Percentiles rank a stretch among this genome's conserved stretches.
phyloP scores from a whole-genome alignment of 2,888 invertebrate species.

The Sepiola atlantica region DNA sequence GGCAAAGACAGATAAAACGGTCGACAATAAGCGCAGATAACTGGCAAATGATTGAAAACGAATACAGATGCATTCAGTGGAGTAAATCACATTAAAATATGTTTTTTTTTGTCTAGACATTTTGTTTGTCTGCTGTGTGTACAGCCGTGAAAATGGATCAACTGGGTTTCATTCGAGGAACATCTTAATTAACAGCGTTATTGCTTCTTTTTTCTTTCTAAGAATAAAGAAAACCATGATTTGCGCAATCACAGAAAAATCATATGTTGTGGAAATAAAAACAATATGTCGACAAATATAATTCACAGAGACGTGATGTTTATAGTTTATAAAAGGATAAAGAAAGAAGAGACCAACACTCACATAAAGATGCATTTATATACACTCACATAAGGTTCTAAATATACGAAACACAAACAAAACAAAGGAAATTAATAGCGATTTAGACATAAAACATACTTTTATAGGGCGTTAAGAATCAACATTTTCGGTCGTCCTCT shows the following conservation, averaged over 20 bases:
- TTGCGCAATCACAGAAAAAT: background rate
- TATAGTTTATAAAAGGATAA: background rate
- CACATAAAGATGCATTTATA: background rate
- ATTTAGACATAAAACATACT: too few relatives aligned
- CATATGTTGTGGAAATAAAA: background rate
- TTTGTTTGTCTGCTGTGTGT: background rate
- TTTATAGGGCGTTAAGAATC: too few relatives aligned
- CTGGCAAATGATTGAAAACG: conserved; percentile 15
- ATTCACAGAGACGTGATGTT: background rate
- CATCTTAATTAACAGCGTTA: background rate
- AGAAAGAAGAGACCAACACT: background rate
- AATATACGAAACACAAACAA: too few relatives aligned
- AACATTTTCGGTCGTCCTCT: too few relatives aligned
- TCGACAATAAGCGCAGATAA: background rate
- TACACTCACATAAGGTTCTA: too few relatives aligned
- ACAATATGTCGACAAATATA: background rate
- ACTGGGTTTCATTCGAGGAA: background rate
- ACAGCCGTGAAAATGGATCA: background rate
- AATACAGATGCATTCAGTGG: background rate
- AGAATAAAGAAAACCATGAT: background rate
- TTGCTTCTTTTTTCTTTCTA: background rate
- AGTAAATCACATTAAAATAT: conserved; percentile 32
- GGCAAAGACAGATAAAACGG: conserved; percentile 9
- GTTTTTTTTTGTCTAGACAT: background rate
- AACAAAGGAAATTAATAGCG: too few relatives aligned